These are phyloP conservation scores for Gymnoscelis rufifasciata DNA, from an alignment of 2,888 invertebrate genomes.

Conservation along the genomic window DNA sequence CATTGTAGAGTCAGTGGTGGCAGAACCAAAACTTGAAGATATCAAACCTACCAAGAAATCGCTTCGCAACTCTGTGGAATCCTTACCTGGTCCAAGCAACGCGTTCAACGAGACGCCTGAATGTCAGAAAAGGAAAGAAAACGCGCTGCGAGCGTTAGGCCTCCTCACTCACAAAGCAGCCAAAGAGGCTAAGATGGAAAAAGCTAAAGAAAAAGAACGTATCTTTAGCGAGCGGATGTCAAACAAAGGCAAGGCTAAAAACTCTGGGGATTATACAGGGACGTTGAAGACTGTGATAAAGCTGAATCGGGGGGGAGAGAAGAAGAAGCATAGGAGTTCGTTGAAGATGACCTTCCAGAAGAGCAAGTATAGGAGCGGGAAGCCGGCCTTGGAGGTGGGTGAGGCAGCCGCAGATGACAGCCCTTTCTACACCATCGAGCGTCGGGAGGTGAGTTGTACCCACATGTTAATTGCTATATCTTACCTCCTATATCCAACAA, in stretches of 20 bases:
- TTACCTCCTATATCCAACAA: no score
- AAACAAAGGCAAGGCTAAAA: slow-evolving; percentile 51
- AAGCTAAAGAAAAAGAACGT: slow-evolving; percentile 71
- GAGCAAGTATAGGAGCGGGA: slow-evolving; percentile 80
- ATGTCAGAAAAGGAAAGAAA: slow-evolving; percentile 84
- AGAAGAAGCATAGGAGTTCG: slow-evolving; percentile 84
- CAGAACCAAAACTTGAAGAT: slow-evolving; percentile 30
- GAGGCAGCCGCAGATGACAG: slow-evolving; percentile 57
- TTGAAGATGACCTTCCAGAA: slow-evolving; percentile 89
- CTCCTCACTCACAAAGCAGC: slow-evolving; percentile 86
- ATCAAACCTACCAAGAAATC: slow-evolving; percentile 45
- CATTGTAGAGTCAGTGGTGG: slow-evolving; percentile 25
- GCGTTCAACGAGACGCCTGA: slow-evolving; percentile 78
- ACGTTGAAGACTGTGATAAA: slow-evolving; percentile 92
- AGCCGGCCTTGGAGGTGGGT: slow-evolving; percentile 65
- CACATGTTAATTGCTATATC: no score
- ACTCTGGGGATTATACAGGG: slow-evolving; percentile 83
- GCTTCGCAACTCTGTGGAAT: slow-evolving; percentile 51
- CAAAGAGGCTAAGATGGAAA: slow-evolving; percentile 82
- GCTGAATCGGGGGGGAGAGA: slow-evolving; percentile 79
- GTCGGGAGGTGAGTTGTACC: slow-evolving; percentile 76
- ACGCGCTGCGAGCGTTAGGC: slow-evolving; percentile 85
- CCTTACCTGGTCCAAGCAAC: slow-evolving; percentile 60
- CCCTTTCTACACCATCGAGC: slow-evolving; percentile 83
- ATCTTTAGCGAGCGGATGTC: slow-evolving; percentile 50